A percentile compares a stretch with the other conserved stretches of the same genome.
Conservation (phyloP, 1,140 invertebrate genomes). For the Lysiphlebus fabarum region DNA sequence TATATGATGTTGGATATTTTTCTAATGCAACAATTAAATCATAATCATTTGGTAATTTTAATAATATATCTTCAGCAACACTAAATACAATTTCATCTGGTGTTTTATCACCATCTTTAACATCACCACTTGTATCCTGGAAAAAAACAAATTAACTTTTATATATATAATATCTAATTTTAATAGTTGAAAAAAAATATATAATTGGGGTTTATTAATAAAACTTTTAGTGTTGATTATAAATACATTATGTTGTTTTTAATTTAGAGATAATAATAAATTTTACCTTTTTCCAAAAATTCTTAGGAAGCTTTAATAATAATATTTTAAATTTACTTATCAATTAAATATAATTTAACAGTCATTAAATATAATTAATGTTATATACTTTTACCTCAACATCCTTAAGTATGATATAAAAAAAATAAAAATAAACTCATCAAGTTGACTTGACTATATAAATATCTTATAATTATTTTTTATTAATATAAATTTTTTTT, state of each 20-base stretch:
- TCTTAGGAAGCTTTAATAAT: conserved; percentile 1
- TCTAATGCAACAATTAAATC: conserved; percentile 65
- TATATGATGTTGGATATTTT: conserved; percentile 77
- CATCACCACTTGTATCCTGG: conserved; percentile 49
- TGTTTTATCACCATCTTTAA: conserved; percentile 50
- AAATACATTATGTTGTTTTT: too few species aligned
- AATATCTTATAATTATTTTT: background rate
- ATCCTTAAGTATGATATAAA: conserved; percentile 16
- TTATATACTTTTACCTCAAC: conserved; percentile 1
- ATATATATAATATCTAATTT: too few species aligned
- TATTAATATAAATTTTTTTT: conserved; percentile 3
- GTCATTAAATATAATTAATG: background rate
- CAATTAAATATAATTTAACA: conserved; percentile 6
- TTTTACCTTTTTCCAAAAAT: conserved; percentile 14
- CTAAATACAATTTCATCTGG: conserved; percentile 71
- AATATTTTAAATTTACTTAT: background rate
- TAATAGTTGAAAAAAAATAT: too few species aligned
- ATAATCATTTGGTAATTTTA: conserved; percentile 72
- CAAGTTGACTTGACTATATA: conserved; percentile 3
- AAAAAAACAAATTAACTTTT: too few species aligned
- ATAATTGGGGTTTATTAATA: too few species aligned
- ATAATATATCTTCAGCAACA: conserved; percentile 70
- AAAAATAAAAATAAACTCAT: conserved; percentile 22
- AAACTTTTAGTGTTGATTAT: too few species aligned
- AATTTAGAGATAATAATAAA: too few species aligned